These are phyloP conservation scores for Cyprinella venusta DNA, from an alignment of 2,797 vertebrate genomes.

Conservation along the genomic window DNA sequence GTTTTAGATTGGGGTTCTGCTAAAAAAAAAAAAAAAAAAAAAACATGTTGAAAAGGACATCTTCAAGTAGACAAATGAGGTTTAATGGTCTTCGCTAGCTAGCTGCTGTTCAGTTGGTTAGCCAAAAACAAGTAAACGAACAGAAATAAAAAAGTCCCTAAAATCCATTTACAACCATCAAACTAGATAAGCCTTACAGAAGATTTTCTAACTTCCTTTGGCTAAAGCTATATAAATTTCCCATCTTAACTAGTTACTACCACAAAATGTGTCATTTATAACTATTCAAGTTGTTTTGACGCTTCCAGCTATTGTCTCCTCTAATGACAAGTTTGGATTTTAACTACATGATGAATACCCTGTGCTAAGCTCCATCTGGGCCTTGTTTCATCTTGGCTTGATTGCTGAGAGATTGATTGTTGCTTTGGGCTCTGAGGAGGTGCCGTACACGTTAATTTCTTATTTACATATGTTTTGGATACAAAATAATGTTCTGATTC, in stretches of 20 bases:
- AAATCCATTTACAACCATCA: not conserved
- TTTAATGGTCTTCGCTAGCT: not conserved
- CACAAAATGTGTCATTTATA: not conserved
- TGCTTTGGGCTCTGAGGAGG: slow-evolving; percentile 24
- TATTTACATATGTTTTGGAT: slow-evolving; percentile 45
- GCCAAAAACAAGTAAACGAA: not conserved
- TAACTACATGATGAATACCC: slow-evolving; percentile 17
- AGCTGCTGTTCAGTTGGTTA: not conserved
- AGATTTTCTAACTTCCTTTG: not conserved
- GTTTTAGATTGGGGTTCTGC: not conserved
- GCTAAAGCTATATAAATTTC: not conserved
- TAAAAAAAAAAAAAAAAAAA: not conserved
- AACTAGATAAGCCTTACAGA: not conserved
- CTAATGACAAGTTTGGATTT: slow-evolving; percentile 16
- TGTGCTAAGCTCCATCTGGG: slow-evolving; percentile 21
- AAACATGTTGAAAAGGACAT: not conserved
- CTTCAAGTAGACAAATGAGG: not conserved
- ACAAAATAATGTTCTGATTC: slow-evolving; percentile 26
- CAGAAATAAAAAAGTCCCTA: not conserved
- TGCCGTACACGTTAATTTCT: slow-evolving; percentile 26
- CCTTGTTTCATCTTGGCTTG: slow-evolving; percentile 35
- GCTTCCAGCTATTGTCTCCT: slow-evolving; percentile 26
- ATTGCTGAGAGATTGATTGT: slow-evolving; percentile 17
- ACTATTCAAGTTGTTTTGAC: slow-evolving; percentile 1
- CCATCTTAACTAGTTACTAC: not conserved